Base-by-base conservation (phyloP, 2,888 invertebrate genomes). In the Pilophorus perplexus region DNA sequence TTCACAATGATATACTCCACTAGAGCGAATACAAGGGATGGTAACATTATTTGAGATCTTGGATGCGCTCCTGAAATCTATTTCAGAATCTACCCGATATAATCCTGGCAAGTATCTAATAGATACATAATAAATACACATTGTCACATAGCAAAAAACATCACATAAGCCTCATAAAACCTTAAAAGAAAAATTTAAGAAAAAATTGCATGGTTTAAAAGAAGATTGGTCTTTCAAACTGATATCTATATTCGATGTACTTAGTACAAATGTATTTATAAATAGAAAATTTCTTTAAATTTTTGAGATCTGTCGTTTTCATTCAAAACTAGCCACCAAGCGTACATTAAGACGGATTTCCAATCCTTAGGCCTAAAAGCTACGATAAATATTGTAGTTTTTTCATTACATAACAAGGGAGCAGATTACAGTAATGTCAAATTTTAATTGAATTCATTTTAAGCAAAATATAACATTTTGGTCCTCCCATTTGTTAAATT, bases 341-440 rank as follows among this genome's bases (percentile, higher is more conserved):
- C 69, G 69, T 69, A 67, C 66, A 60, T 67, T 64, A 67, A 57
- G 69, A 69, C 69, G 69, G 69, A 69, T 66, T 67, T 67, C 57
- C 20, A 67, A 67, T 69, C 67, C 69, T 69, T 69, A 69, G 66
- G 69, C 69, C 65, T 55, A 54, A 65, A 65, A 48, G 42, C 42
- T 54, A 65, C 42, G 14, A 38, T 12, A 12, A 23, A 60, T 42
- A 27, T 20, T 55, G 12, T n/a, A 27, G 25, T 2, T 28, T 16
- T 10, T 52, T 52, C 18, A 14, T 22, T 40, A 44, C 22, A 18
- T 10, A 20, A 40, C n/a, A 33, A 48, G 62, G 62, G 62, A 62
- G 62, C 25, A 38, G 55, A 55, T 38, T 55, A 33, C 27, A 37
- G 10, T 25, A 27, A 33, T 8, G 55, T 38, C 55, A n/a, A 18